Conservation (phyloP, 2,888 invertebrate species). For the Drosophila recens region DNA sequence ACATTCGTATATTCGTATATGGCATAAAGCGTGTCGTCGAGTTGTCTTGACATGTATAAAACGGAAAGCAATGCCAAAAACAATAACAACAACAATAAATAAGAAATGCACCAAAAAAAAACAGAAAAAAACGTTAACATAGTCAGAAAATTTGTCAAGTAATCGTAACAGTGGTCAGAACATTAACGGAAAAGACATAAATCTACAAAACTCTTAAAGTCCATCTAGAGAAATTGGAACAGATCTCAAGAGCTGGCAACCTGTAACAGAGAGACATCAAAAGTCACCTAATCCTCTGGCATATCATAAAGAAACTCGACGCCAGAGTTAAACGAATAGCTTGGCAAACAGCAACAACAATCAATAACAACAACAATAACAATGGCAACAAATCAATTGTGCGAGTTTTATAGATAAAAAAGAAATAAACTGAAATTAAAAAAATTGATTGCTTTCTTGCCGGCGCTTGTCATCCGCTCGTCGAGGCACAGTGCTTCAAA, state of each 20-base stretch:
- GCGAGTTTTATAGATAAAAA: conserved; percentile 35
- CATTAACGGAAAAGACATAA: conserved; percentile 38
- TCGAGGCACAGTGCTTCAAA: conserved; percentile 49
- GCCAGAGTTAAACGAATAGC: conserved; percentile 39
- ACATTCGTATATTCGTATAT: conserved; percentile 37
- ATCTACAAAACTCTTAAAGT: conserved; percentile 7
- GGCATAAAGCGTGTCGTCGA: conserved; percentile 57
- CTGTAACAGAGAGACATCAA: conserved; percentile 14
- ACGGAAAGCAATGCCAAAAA: conserved; percentile 56
- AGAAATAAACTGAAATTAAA: conserved; percentile 57
- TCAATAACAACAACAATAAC: conserved; percentile 24
- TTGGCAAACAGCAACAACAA: conserved; percentile 27
- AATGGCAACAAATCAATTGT: conserved; percentile 38
- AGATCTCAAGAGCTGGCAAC: conserved; percentile 3
- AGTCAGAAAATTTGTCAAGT: conserved; percentile 45
- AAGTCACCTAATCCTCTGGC: conserved; percentile 38
- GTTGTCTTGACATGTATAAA: conserved; percentile 53
- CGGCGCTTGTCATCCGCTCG: conserved; percentile 60
- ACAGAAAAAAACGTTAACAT: conserved; percentile 12
- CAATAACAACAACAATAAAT: conserved; percentile 23
- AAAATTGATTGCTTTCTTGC: conserved; percentile 71
- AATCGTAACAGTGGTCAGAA: conserved; percentile 37
- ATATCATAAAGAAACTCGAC: conserved; percentile 40
- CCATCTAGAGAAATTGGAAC: conserved; percentile 38
- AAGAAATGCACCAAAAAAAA: conserved; percentile 16